Evolutionary conservation across 2,888 invertebrate species (phyloP), one percentile per base, ranked within the genome.

Genomic region (Prosopocoilus inquinatus): DNA sequence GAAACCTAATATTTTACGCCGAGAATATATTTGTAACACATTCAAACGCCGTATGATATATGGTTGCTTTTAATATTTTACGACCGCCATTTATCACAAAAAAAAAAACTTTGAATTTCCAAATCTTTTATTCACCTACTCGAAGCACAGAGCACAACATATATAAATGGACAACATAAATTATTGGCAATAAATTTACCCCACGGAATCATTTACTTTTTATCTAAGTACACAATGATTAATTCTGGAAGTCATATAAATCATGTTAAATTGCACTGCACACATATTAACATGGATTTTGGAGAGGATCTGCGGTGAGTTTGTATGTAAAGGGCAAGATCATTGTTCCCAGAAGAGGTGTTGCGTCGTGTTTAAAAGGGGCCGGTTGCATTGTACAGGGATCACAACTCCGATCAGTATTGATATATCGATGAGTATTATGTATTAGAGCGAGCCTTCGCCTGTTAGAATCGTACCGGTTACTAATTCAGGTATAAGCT

Each of bases 311-410:
- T 66, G 70, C 66, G 73, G 71, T 71, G 69, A 70, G 67, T 67
- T 62, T 64, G 67, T 70, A 63, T 62, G 65, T 65, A 60, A 57
- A 65, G 67, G 67, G 68, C 63, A 55, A 53, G 57, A 51, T 61
- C 59, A 70, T 74, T 73, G 72, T 73, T 69, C 68, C 57, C 58
- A 71, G 64, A 69, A 73, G 74, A 74, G 74, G 73, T 74, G 74
- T 74, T 73, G 67, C 72, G 74, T 73, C 69, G 71, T 72, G 66
- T 61, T 60, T 59, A 53, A 55, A 66, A 70, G 67, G 72, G 72
- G 67, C 63, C 58, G 50, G 51, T 44, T 47, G 59, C 57, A 70
- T 72, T 71, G 68, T 72, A 58, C 61, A 60, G 62, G 70, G 70
- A 69, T 70, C 64, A 67, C 65, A 63, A 61, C 61, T 64, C 70